Evolutionary conservation across 2,113 vertebrate genomes (phyloP).

Genomic region (Stegostoma tigrinum): DNA sequence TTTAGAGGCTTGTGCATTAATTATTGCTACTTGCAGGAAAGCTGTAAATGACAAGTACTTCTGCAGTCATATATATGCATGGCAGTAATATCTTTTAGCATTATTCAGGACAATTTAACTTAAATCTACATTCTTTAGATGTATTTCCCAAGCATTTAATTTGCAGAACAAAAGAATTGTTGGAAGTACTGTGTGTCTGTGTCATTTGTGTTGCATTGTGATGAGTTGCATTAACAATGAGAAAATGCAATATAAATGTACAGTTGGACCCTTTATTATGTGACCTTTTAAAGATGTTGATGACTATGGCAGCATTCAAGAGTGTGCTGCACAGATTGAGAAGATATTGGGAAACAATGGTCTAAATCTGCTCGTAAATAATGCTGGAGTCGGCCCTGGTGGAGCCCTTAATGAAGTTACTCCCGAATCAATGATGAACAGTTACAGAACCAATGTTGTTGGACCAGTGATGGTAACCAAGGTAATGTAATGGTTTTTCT

Average conservation of each 20-base stretch:
- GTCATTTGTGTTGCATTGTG: neutral
- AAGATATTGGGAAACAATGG: constrained; percentile 43
- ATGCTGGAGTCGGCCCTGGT: constrained; percentile 34
- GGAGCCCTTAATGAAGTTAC: constrained; percentile 41
- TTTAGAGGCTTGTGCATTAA: neutral
- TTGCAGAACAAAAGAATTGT: neutral
- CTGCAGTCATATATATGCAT: neutral
- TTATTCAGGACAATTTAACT: neutral
- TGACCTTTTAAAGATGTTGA: neutral
- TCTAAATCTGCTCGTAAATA: constrained; percentile 53
- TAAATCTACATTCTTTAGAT: neutral
- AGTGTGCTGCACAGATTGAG: constrained; percentile 38
- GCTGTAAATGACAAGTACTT: neutral
- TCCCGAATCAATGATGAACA: constrained; percentile 40
- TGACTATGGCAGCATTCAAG: constrained; percentile 20
- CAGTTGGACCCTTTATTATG: neutral
- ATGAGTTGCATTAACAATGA: neutral
- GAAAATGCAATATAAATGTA: neutral
- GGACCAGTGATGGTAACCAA: constrained; percentile 48
- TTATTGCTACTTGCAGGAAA: neutral
- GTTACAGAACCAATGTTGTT: constrained; percentile 43
- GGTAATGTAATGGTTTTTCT: constrained; percentile 36
- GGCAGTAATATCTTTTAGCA: neutral
- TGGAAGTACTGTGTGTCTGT: neutral
- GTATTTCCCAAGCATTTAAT: neutral